Evolutionary conservation across 1,140 invertebrate genomes (phyloP).

Genomic region (Drosophila paulistorum): DNA sequence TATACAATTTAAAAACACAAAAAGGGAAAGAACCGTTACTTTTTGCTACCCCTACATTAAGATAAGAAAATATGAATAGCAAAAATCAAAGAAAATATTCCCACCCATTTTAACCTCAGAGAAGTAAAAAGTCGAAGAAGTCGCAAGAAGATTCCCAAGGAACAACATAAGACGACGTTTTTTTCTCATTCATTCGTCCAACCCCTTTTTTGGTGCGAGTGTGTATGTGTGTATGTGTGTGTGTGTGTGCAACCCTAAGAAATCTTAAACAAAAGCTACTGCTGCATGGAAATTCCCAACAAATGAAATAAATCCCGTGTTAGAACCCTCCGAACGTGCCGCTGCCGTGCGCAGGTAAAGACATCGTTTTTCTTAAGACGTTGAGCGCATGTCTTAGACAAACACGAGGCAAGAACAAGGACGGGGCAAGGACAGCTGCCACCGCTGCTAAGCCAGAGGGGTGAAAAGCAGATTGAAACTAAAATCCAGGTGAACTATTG

Average conservation of each 20-base stretch:
- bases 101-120: slow-evolving; percentile 77
- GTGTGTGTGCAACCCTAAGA: slow-evolving; percentile 33
- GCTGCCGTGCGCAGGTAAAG: slow-evolving; percentile 8
- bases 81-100: slow-evolving; percentile 75
- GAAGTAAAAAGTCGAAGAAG: slow-evolving; percentile 57
- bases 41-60: slow-evolving; percentile 17
- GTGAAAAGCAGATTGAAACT: slow-evolving; percentile 56
- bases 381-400: slow-evolving; percentile 73
- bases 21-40: slow-evolving; percentile 39
- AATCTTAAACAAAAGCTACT: slow-evolving; percentile 14
- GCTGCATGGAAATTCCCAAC: slow-evolving; percentile 8
- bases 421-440: slow-evolving; percentile 56
- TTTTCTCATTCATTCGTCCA: slow-evolving; percentile 1
- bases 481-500: slow-evolving; percentile 74
- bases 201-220: slow-evolving; percentile 6
- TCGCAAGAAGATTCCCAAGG: slow-evolving; percentile 63
- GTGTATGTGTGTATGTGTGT: neutral
- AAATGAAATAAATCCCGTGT: slow-evolving; percentile 18
- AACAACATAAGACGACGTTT: slow-evolving; percentile 16
- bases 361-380: slow-evolving; percentile 63
- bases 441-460: slow-evolving; percentile 34
- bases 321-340: slow-evolving; percentile 15
- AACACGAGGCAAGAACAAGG: slow-evolving; percentile 30
- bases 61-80: slow-evolving; percentile 1
- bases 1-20: slow-evolving; percentile 9